A percentile compares a stretch with the other conserved stretches of the same genome.
These are phyloP conservation scores for Motacilla alba DNA, from an alignment of 2,113 vertebrate species.

Conservation along the genomic window DNA sequence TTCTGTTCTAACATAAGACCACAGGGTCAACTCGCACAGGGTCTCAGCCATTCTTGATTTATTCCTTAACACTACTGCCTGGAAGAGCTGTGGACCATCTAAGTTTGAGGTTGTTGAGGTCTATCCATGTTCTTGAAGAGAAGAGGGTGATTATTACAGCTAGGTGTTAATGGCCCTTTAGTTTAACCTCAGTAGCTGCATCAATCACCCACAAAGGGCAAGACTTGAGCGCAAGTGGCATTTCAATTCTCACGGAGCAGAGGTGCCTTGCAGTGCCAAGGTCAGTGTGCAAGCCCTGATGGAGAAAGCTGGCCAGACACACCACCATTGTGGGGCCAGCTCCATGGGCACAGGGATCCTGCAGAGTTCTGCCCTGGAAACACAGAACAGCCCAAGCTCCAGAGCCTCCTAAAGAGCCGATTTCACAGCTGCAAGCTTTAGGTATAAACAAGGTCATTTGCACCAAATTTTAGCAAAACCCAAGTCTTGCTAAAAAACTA, in stretches of 20 bases:
- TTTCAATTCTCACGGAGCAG: not conserved
- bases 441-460: not conserved
- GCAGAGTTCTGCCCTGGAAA: not conserved
- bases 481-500: not conserved
- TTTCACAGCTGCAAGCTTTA: not conserved
- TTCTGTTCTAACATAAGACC: not conserved
- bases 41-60: not conserved
- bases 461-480: not conserved
- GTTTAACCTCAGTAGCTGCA: not conserved
- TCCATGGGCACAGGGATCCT: rapidly evolving
- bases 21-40: not conserved
- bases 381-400: not conserved
- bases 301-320: not conserved
- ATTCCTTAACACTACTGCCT: not conserved
- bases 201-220: not conserved
- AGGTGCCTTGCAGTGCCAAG: not conserved
- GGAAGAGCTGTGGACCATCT: not conserved
- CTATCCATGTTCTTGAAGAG: not conserved
- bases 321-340: not conserved
- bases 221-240: not conserved
- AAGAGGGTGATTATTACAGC: not conserved
- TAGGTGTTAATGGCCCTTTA: not conserved
- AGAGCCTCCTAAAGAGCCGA: not conserved
- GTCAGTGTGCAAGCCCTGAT: not conserved
- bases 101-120: not conserved